Conservation (phyloP, 2,113 vertebrate genomes). For the Gulo gulo region DNA sequence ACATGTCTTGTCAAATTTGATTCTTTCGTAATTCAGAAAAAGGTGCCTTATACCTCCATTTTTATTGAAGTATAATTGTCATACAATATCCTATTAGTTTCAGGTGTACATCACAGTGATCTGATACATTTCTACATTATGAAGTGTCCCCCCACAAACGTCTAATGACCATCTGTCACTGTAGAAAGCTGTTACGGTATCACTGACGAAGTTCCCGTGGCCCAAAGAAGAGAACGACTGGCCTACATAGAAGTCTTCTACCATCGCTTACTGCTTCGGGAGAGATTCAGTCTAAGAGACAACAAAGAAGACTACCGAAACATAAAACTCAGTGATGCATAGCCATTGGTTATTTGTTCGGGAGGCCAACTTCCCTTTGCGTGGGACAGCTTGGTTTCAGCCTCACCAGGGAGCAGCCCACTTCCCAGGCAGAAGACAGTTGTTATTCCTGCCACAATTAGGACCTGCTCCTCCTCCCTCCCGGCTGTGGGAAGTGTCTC, state of each 20-base stretch:
- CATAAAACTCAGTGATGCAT: not conserved
- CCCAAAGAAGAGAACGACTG: not conserved
- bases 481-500: not conserved
- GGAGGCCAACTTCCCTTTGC: not conserved
- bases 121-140: not conserved
- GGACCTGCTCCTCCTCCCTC: not conserved
- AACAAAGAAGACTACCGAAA: not conserved
- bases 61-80: not conserved
- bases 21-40: not conserved
- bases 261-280: not conserved
- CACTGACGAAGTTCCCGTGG: not conserved
- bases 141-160: not conserved
- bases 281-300: not conserved
- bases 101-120: not conserved
- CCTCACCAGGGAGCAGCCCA: not conserved
- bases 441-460: not conserved
- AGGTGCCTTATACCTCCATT: not conserved
- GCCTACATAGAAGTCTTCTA: not conserved
- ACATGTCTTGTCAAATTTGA: not conserved
- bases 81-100: not conserved
- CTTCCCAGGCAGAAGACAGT: not conserved
- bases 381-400: not conserved
- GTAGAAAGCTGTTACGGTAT: not conserved
- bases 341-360: not conserved
- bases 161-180: not conserved